Conservation (phyloP, 2,113 vertebrate species). For the Cyphomyrus plagiostoma region DNA sequence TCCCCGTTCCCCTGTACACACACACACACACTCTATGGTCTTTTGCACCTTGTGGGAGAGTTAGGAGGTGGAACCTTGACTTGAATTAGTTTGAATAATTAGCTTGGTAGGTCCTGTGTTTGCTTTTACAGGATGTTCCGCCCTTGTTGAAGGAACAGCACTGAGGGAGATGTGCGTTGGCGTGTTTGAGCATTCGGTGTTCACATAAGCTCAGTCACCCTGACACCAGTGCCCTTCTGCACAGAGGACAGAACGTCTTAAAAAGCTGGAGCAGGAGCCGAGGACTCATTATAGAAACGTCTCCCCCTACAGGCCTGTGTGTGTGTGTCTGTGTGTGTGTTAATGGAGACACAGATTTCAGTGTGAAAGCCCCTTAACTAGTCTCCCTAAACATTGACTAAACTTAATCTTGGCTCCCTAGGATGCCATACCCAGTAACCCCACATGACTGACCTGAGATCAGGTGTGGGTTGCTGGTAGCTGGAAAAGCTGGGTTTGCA, state of each 20-base stretch:
- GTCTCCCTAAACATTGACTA: neutral
- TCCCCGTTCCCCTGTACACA: neutral
- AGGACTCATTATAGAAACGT: neutral
- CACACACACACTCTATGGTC: neutral
- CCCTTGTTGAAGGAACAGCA: neutral
- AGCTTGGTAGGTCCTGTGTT: neutral
- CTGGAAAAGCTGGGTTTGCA: neutral
- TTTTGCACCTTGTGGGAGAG: neutral
- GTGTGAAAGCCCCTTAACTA: neutral
- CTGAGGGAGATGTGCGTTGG: neutral
- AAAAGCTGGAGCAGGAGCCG: neutral
- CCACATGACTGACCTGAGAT: neutral
- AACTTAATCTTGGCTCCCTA: neutral
- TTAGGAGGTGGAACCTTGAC: neutral
- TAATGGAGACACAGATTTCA: neutral
- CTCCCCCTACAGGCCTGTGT: neutral
- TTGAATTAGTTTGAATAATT: conserved; percentile 3
- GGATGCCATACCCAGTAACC: neutral
- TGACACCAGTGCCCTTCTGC: neutral
- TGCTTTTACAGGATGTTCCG: neutral
- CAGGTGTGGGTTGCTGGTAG: neutral
- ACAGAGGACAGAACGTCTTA: neutral
- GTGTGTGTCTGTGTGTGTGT: neutral
- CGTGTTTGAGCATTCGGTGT: neutral
- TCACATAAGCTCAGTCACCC: neutral